phyloP scores from a whole-genome alignment of 2,113 vertebrate species.

The Helogale parvula region DNA sequence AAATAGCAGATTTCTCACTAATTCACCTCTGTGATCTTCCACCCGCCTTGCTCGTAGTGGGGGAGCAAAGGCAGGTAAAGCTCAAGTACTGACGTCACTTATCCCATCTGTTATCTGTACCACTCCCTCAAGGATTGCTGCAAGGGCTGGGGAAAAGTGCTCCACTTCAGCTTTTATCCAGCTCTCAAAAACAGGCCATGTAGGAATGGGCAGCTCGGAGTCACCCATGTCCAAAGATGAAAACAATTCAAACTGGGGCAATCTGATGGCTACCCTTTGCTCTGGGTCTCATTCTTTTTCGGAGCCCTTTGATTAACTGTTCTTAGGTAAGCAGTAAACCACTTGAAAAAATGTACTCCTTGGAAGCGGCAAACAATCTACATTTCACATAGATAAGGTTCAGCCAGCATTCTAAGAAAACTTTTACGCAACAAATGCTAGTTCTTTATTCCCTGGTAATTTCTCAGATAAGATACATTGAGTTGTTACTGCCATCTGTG shows the following conservation, averaged over 20 bases:
- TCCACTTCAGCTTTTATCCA: background rate
- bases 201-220: background rate
- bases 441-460: background rate
- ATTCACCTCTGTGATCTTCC: background rate
- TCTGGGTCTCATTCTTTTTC: background rate
- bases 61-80: background rate
- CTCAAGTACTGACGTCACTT: background rate
- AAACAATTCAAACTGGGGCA: background rate
- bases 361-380: background rate
- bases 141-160: background rate
- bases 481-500: background rate
- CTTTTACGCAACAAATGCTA: background rate
- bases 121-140: background rate
- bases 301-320: slow-evolving; percentile 6
- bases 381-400: background rate
- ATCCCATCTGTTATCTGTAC: background rate
- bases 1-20: background rate
- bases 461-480: background rate
- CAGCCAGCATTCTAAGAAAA: slow-evolving; percentile 13
- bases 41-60: background rate
- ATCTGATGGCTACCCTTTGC: background rate
- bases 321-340: slow-evolving; percentile 51
- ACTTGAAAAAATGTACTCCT: background rate
- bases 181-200: slow-evolving; percentile 5
- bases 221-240: slow-evolving; percentile 1